A percentile compares a stretch with the other conserved stretches of the same genome.
These are phyloP conservation scores for Saccostrea echinata DNA, from an alignment of 1,140 invertebrate species.

Conservation along the genomic window DNA sequence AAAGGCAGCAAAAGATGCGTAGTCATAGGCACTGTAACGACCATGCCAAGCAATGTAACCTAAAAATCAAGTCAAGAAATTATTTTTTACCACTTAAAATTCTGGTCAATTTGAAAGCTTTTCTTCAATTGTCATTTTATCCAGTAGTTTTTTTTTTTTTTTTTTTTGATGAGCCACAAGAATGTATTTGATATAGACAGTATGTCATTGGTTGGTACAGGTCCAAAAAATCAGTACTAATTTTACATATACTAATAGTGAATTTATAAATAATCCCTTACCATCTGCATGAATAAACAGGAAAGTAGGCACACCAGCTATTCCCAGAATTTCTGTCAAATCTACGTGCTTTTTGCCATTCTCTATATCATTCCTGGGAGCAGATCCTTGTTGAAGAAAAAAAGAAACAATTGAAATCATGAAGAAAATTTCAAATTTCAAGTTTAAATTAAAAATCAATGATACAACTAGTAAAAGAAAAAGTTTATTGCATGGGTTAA, in stretches of 20 bases:
- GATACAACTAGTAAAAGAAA: background rate
- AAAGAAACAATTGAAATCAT: background rate
- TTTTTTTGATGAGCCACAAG: no score
- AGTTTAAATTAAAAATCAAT: no score
- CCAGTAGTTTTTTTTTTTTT: no score
- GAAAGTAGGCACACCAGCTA: conserved; percentile 76
- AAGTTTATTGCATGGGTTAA: background rate
- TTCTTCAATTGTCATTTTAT: no score
- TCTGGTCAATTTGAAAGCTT: no score
- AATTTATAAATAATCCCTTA: conserved; percentile 55
- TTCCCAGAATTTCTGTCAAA: conserved; percentile 73
- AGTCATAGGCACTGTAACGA: conserved; percentile 77
- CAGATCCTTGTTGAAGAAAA: background rate
- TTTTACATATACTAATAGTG: no score
- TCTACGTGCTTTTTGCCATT: conserved; percentile 63
- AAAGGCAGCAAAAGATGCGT: conserved; percentile 73
- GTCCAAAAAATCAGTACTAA: no score
- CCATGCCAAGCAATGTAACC: conserved; percentile 79
- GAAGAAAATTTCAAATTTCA: no score
- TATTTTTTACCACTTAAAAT: no score
- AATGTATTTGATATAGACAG: no score
- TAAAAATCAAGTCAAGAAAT: conserved; percentile 58
- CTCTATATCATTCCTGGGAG: conserved; percentile 18
- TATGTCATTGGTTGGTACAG: no score
- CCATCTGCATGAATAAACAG: conserved; percentile 77